These are phyloP conservation scores for Crotalus adamanteus DNA, from an alignment of 2,797 vertebrate species.

Conservation along the genomic window DNA sequence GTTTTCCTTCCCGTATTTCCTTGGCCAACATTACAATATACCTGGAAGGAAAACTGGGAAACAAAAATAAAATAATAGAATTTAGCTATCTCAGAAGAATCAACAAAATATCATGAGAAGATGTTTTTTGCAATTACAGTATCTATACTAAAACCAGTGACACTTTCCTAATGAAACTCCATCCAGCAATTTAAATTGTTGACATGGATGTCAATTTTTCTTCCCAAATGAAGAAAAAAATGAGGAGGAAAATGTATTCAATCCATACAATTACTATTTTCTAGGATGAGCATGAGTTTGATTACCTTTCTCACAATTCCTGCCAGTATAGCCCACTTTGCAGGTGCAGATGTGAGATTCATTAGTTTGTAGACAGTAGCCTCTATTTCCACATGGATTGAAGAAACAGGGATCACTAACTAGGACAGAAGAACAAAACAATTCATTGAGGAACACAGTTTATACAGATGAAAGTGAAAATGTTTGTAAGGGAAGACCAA, in stretches of 20 bases:
- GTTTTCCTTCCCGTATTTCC: background rate
- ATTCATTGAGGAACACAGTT: background rate
- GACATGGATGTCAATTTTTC: too few species aligned
- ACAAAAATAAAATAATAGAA: background rate
- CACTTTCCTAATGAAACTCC: background rate
- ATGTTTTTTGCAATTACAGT: background rate
- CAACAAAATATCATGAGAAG: background rate
- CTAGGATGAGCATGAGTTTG: background rate
- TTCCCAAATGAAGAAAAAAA: background rate
- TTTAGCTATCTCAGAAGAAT: background rate
- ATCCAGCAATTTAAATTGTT: background rate
- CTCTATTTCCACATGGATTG: constrained; percentile 90
- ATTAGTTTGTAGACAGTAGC: constrained; percentile 84
- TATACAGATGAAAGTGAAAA: background rate
- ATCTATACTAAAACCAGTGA: background rate
- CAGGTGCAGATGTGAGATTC: constrained; percentile 93
- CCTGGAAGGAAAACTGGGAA: background rate
- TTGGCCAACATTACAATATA: background rate
- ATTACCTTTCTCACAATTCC: constrained; percentile 93
- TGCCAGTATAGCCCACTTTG: constrained; percentile 92
- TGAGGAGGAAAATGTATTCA: background rate
- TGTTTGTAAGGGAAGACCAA: background rate
- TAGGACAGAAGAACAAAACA: constrained; percentile 49
- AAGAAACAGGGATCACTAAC: constrained; percentile 93
- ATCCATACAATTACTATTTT: background rate